Evolutionary conservation across 2,888 invertebrate species (phyloP).

Genomic region (Drosophila meridionalis): DNA sequence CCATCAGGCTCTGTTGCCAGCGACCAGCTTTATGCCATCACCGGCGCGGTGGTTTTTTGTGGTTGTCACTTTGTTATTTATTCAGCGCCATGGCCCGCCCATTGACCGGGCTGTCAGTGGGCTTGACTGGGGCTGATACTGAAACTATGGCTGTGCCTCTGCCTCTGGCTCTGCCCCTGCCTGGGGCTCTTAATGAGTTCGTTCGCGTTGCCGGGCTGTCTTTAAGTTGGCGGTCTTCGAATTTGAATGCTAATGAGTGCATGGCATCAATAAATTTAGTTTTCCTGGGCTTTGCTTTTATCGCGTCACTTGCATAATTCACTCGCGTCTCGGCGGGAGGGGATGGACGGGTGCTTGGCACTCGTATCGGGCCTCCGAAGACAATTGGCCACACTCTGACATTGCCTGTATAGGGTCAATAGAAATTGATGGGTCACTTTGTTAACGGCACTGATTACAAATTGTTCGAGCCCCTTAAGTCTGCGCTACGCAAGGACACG

Average conservation of each 20-base stretch:
- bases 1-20: constrained; percentile 7
- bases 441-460: constrained; percentile 81
- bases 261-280: constrained; percentile 81
- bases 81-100: constrained; percentile 72
- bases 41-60: constrained; percentile 75
- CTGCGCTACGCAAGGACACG: constrained; percentile 26
- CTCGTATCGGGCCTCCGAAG: not conserved
- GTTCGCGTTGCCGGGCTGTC: constrained; percentile 51
- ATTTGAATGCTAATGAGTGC: constrained; percentile 81
- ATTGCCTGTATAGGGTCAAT: constrained; percentile 64
- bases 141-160: constrained; percentile 20
- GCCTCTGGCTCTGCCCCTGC: constrained; percentile 33
- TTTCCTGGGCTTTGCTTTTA: constrained; percentile 76
- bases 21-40: constrained; percentile 39
- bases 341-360: not conserved
- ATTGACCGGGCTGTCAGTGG: constrained; percentile 50
- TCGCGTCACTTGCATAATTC: constrained; percentile 80
- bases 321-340: constrained; percentile 47
- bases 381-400: constrained; percentile 10
- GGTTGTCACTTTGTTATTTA: constrained; percentile 82
- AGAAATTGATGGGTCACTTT: constrained; percentile 73
- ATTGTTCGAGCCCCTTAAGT: constrained; percentile 54
- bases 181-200: constrained; percentile 72
- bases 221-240: constrained; percentile 60
- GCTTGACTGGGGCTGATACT: constrained; percentile 20